These are phyloP conservation scores for Alauda arvensis DNA, from an alignment of 2,797 vertebrate genomes.

Conservation along the genomic window DNA sequence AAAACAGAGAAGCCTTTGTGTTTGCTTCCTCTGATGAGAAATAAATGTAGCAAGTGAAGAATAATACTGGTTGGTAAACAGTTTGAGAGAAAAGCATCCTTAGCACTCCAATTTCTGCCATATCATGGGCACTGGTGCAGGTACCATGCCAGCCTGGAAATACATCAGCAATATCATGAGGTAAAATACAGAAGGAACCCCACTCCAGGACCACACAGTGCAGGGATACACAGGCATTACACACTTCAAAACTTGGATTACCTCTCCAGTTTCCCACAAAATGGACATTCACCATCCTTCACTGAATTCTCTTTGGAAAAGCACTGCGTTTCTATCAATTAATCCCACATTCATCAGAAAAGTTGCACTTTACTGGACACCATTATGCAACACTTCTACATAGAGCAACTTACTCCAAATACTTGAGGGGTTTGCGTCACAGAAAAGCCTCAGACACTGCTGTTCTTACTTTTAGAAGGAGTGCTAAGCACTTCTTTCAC, in stretches of 20 bases:
- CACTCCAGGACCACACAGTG: fast-evolving
- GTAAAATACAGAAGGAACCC: not conserved
- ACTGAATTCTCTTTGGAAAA: not conserved
- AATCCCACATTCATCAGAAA: not conserved
- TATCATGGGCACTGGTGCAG: not conserved
- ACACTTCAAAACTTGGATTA: not conserved
- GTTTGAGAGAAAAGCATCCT: not conserved
- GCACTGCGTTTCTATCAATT: no score
- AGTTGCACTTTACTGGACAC: not conserved
- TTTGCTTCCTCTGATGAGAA: not conserved
- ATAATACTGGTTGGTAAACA: not conserved
- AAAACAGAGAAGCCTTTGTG: not conserved
- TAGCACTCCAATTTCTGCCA: not conserved
- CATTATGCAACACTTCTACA: fast-evolving
- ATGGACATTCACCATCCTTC: not conserved
- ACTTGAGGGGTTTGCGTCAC: not conserved
- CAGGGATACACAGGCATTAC: not conserved
- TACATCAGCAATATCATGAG: not conserved
- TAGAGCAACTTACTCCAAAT: not conserved
- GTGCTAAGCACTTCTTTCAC: not conserved
- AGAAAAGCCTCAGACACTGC: not conserved
- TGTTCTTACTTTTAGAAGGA: not conserved
- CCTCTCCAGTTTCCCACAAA: not conserved
- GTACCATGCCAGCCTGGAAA: not conserved
- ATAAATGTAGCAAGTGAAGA: not conserved